These are phyloP conservation scores for Ptilodon capucinus DNA, from an alignment of 2,888 invertebrate genomes.

Conservation along the genomic window DNA sequence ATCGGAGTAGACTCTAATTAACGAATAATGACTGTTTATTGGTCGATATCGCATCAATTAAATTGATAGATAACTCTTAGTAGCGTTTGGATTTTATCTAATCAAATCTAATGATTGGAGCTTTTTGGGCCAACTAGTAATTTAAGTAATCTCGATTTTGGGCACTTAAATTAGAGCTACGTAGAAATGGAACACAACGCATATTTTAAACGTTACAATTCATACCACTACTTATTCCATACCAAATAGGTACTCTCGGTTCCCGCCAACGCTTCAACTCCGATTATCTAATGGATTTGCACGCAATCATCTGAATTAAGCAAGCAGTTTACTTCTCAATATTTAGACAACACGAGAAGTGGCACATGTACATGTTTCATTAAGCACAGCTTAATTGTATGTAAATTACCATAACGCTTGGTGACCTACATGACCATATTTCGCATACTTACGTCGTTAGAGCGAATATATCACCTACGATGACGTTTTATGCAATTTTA, in stretches of 20 bases:
- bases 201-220: not conserved
- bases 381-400: constrained; percentile 1
- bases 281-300: not conserved
- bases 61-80: too few relatives aligned
- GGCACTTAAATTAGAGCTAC: not conserved
- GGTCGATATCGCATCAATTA: too few relatives aligned
- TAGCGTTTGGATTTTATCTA: too few relatives aligned
- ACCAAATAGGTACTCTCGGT: not conserved
- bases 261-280: not conserved
- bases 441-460: not conserved
- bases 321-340: not conserved
- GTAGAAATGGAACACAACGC: too few relatives aligned
- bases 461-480: not conserved
- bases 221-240: not conserved
- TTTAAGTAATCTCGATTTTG: constrained; percentile 3
- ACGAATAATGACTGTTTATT: too few relatives aligned
- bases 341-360: not conserved
- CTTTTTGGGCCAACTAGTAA: too few relatives aligned
- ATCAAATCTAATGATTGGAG: too few relatives aligned
- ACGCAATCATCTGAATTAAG: not conserved
- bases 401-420: not conserved
- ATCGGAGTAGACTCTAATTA: too few relatives aligned
- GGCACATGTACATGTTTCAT: not conserved
- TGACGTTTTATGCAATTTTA: too few relatives aligned
- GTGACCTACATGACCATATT: not conserved